Conservation (phyloP, 2,888 invertebrate genomes). For the Pandemis heparana region DNA sequence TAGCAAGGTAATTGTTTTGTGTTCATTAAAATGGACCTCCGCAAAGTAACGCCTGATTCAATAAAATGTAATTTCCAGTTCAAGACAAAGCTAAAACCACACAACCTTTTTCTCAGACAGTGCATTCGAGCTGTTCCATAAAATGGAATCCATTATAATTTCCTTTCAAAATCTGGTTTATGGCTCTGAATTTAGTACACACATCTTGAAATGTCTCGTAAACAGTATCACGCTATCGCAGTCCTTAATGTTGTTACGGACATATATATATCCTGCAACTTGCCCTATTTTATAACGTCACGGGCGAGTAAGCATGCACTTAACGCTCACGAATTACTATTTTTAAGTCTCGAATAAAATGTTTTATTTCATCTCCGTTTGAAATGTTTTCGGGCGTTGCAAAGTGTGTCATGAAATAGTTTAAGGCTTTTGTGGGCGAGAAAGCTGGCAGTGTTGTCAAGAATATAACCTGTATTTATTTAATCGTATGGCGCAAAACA, state of each 20-base stretch:
- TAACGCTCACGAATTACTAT: background rate
- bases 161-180: background rate
- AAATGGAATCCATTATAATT: background rate
- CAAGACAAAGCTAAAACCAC: too few species aligned
- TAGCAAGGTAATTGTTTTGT: too few species aligned
- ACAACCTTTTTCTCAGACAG: too few species aligned
- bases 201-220: background rate
- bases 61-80: too few species aligned
- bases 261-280: background rate
- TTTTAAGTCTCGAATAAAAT: constrained; percentile 2
- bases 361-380: background rate
- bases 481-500: too few species aligned
- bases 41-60: too few species aligned
- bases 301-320: constrained; percentile 1
- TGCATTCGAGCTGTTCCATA: too few species aligned
- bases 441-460: background rate
- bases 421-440: background rate
- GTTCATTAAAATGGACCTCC: too few species aligned
- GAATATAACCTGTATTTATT: too few species aligned
- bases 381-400: background rate
- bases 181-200: background rate
- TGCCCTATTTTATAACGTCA: background rate
- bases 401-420: background rate
- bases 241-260: background rate
- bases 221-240: background rate